Conservation (phyloP, 2,113 vertebrate species). For the human (Homo sapiens) region GRCh38 chr21:23620001-23620500, state of each 20-base stretch:
- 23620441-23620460: too few species aligned
- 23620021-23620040: too few species aligned
- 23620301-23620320: background rate
- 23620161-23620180: slow-evolving; percentile 7
- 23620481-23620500: too few species aligned
- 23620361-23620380: rapidly evolving
- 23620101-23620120: background rate
- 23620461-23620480: too few species aligned
- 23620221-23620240: background rate
- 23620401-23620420: too few species aligned
- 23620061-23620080: background rate
- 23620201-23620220: background rate
- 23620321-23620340: background rate
- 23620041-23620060: background rate
- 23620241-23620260: background rate
- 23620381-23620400: too few species aligned
- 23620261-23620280: background rate
- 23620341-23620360: background rate
- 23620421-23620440: too few species aligned
- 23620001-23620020: too few species aligned
- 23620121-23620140: background rate
- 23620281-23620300: background rate
- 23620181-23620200: background rate
- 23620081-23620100: background rate
- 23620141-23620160: background rate